Base-by-base conservation (phyloP, 2,113 vertebrate genomes). In the Toxostoma redivivum region DNA sequence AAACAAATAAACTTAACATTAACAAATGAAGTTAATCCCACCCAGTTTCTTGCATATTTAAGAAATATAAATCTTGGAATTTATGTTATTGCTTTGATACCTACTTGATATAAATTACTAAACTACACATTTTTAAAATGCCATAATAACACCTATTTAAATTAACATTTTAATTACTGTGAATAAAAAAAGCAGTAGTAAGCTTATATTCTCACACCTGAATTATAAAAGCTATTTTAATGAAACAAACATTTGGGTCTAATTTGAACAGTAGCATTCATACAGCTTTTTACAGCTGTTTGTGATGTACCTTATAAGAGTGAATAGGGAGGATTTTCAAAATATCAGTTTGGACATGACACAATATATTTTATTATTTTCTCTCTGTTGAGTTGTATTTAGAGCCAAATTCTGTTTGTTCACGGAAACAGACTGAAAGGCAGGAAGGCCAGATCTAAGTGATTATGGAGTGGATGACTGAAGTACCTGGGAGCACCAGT, bases 271-370 rank as follows among this genome's bases (percentile, higher is more conserved):
- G 15, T 38, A 45, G 2, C 0, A 2, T 60, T 90, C 90, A 19
- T 38, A n/a, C n/a, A n/a, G n/a, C 30, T 67, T 70, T 31, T 12
- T 48, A 18, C 7, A 50, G 23, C 17, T 70, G 12, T 72, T 87
- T 77, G 40, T 77, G 73, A 69, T 0, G 0, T 73, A 33, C n/a
- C 8, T 51, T 54, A 4, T 15, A 47, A 77, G 10, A 81, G 3
- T 38, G 16, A 51, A 28, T 9, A 48, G 33, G n/a, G 48, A 81
- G 4, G 9, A 33, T 70, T 81, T 57, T 47, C 1, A 51, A 61
- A 81, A n/a, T 24, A 45, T 6, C 47, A 45, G 7, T 42, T 28
- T 47, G 33, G 25, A 76, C 77, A 25, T 37, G 24, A 33, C 5
- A 30, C 35, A 25, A 4, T 53, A 2, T n/a, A 45, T 67, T 89